Evolutionary conservation across 1,140 invertebrate genomes (phyloP).

Genomic region (Cyphomyrmex costatus): DNA sequence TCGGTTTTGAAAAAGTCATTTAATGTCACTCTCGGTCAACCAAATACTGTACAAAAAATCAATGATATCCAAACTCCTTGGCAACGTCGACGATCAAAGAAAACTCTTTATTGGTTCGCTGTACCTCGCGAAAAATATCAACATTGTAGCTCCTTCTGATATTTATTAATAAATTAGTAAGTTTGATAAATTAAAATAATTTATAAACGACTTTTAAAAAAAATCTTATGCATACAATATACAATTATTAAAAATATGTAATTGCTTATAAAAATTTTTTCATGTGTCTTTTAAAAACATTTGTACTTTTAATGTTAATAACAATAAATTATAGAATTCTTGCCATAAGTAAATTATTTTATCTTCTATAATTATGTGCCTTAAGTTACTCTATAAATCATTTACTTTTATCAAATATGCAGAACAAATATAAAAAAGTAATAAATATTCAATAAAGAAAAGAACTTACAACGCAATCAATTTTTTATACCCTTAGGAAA

Average conservation of each 20-base stretch:
- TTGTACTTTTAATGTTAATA: not conserved
- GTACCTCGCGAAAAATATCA: conserved; percentile 13
- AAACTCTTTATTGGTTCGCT: conserved; percentile 67
- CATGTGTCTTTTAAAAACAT: not conserved
- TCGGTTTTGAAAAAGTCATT: conserved; percentile 69
- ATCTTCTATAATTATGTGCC: not conserved
- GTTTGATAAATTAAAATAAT: not conserved
- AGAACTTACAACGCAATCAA: not conserved
- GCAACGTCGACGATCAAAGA: conserved; percentile 18
- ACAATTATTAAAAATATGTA: conserved; percentile 7
- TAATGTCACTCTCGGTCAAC: conserved; percentile 65
- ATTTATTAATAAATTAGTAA: not conserved
- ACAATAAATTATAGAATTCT: not conserved
- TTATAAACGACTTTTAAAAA: too few species aligned
- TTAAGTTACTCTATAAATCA: conserved; percentile 32
- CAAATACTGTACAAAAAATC: not conserved
- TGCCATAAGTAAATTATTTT: conserved; percentile 15
- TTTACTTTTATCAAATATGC: not conserved
- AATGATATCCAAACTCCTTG: not conserved
- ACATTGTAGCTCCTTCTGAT: conserved; percentile 25
- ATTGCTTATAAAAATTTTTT: not conserved
- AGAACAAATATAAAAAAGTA: conserved; percentile 3
- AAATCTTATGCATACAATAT: not conserved
- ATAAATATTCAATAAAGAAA: conserved; percentile 39
- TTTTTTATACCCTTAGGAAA: conserved; percentile 11